phyloP scores from a whole-genome alignment of 2,888 invertebrate genomes.

The Coelopa pilipes region DNA sequence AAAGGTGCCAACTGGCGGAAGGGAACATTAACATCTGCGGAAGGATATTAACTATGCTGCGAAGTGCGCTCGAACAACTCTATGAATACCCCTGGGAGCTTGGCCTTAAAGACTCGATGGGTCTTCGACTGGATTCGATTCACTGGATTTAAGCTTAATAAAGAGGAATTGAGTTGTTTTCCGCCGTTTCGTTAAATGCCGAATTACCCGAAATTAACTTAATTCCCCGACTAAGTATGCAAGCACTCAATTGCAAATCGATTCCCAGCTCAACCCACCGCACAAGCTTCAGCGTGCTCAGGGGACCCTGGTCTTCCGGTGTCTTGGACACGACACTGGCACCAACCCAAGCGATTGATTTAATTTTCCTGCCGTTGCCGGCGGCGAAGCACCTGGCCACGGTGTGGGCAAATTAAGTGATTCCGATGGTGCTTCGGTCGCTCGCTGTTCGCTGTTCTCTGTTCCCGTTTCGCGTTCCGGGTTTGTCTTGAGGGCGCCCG shows the following conservation, averaged over 20 bases:
- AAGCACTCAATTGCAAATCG: constrained; percentile 3
- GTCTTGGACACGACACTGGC: too few species aligned
- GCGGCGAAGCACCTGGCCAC: not conserved
- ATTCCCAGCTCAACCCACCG: not conserved
- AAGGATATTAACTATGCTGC: too few species aligned
- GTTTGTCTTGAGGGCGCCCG: constrained; percentile 19
- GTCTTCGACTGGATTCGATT: too few species aligned
- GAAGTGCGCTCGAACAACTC: too few species aligned
- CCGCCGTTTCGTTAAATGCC: constrained; percentile 9
- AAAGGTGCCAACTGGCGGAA: too few species aligned
- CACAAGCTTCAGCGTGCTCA: too few species aligned
- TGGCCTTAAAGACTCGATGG: too few species aligned
- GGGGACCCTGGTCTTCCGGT: too few species aligned
- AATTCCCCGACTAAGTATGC: constrained; percentile 8
- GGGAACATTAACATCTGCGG: too few species aligned
- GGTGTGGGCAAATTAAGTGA: constrained; percentile 25
- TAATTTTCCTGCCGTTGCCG: constrained; percentile 19
- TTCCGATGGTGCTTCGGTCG: constrained; percentile 11
- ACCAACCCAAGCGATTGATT: constrained; percentile 9
- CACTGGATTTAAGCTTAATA: too few species aligned
- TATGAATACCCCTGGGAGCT: too few species aligned
- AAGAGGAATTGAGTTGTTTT: not conserved
- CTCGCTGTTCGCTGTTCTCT: too few species aligned
- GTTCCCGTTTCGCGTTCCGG: not conserved
- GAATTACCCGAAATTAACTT: constrained; percentile 23